phyloP scores from a whole-genome alignment of 2,113 vertebrate genomes.

The Pelmatolapia mariae region DNA sequence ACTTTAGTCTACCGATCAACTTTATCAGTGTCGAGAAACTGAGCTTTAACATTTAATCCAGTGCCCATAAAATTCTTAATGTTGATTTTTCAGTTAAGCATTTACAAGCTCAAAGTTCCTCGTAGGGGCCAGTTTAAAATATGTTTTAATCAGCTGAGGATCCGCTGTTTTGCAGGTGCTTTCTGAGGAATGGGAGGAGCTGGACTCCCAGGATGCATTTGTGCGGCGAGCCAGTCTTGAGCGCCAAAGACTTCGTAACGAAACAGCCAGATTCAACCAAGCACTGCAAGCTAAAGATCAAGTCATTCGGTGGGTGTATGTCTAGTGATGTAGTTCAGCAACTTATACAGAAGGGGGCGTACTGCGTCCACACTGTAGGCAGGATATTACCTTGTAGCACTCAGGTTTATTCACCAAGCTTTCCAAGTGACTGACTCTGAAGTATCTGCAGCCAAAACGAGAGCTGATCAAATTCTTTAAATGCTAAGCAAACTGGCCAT shows the following conservation, averaged over 20 bases:
- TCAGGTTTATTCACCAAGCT: neutral
- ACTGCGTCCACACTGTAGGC: neutral
- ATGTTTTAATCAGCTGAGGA: neutral
- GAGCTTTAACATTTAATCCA: neutral
- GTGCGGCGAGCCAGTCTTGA: constrained; percentile 66
- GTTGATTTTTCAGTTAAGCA: neutral
- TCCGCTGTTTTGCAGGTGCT: constrained; percentile 60
- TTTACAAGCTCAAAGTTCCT: neutral
- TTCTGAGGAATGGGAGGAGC: constrained; percentile 76
- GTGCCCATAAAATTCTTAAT: neutral
- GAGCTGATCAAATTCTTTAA: neutral
- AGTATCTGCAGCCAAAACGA: neutral
- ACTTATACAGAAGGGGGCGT: constrained; percentile 2
- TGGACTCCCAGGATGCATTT: constrained; percentile 76
- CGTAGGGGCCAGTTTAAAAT: neutral
- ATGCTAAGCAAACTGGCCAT: neutral
- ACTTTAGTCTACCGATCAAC: neutral
- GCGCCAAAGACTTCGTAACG: constrained; percentile 70
- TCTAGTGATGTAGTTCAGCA: neutral
- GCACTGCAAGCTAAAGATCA: constrained; percentile 69
- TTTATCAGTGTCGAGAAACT: neutral
- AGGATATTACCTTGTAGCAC: neutral
- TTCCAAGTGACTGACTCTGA: neutral
- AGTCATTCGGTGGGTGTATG: constrained; percentile 71
- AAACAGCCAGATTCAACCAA: constrained; percentile 68